Evolutionary conservation across 2,113 vertebrate genomes (phyloP).

Genomic region (Australoheros scitulus): DNA sequence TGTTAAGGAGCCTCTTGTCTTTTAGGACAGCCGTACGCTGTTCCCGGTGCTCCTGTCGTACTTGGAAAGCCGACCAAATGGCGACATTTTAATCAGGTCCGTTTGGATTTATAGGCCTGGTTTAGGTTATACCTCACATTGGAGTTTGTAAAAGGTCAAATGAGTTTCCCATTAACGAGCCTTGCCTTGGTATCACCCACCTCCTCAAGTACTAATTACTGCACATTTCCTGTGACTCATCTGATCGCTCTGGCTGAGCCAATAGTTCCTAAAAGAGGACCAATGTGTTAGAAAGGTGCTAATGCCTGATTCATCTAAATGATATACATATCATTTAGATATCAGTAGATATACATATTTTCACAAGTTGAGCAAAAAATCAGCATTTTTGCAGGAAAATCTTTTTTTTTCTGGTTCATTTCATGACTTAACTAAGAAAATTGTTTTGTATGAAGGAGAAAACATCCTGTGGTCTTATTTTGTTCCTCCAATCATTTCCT

Average conservation of each 20-base stretch:
- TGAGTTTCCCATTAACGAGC: not conserved
- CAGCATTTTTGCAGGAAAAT: no score
- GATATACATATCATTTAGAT: no score
- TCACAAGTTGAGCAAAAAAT: not conserved
- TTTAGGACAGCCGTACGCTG: not conserved
- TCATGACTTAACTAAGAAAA: not conserved
- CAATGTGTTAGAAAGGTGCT: not conserved
- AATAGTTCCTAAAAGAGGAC: not conserved
- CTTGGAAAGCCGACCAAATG: no score
- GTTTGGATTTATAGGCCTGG: not conserved
- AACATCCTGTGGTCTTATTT: not conserved
- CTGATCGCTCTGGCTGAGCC: not conserved
- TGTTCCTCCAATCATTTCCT: not conserved
- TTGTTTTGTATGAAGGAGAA: not conserved
- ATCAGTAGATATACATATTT: no score
- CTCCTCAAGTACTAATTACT: not conserved
- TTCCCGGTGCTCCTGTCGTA: not conserved
- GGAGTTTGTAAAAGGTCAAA: not conserved
- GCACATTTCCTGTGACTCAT: not conserved
- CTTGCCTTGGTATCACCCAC: not conserved
- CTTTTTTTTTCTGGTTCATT: no score
- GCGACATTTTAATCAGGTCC: not conserved
- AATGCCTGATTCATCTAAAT: not conserved
- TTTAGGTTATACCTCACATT: not conserved
- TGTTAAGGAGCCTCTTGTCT: no score